Evolutionary conservation across 2,113 vertebrate genomes (phyloP).

Genomic region (Perca flavescens): DNA sequence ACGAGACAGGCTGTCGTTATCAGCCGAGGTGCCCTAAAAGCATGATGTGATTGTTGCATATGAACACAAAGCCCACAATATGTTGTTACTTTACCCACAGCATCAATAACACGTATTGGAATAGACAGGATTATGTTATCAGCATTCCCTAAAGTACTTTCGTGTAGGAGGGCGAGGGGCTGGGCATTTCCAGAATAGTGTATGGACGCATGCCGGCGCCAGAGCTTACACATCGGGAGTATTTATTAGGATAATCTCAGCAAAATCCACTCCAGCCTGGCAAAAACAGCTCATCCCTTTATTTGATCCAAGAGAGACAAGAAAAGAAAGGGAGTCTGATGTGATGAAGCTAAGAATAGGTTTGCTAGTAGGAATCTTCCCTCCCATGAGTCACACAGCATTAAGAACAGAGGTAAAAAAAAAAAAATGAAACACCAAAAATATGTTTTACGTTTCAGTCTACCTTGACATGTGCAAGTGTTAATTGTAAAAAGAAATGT

Average conservation of each 20-base stretch:
- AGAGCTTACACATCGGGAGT: slow-evolving; percentile 37
- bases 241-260: slow-evolving; percentile 66
- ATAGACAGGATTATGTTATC: slow-evolving; percentile 36
- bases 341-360: slow-evolving; percentile 8
- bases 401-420: background rate
- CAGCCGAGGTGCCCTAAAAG: background rate
- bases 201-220: slow-evolving; percentile 11
- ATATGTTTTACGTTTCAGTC: too few species aligned
- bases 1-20: slow-evolving; percentile 13
- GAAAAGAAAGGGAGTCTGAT: background rate
- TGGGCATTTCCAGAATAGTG: slow-evolving; percentile 47
- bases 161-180: slow-evolving; percentile 55
- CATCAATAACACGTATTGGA: slow-evolving; percentile 34
- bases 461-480: too few species aligned
- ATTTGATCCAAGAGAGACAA: slow-evolving; percentile 17
- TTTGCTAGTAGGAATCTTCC: background rate
- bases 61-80: background rate
- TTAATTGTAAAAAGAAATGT: too few species aligned
- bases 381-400: slow-evolving; percentile 28
- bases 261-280: slow-evolving; percentile 42
- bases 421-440: too few species aligned
- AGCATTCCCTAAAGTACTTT: slow-evolving; percentile 45
- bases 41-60: background rate
- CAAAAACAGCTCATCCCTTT: slow-evolving; percentile 25
- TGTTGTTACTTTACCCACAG: slow-evolving; percentile 9